These are phyloP conservation scores for Parambassis ranga DNA, from an alignment of 2,797 vertebrate species.

Conservation along the genomic window DNA sequence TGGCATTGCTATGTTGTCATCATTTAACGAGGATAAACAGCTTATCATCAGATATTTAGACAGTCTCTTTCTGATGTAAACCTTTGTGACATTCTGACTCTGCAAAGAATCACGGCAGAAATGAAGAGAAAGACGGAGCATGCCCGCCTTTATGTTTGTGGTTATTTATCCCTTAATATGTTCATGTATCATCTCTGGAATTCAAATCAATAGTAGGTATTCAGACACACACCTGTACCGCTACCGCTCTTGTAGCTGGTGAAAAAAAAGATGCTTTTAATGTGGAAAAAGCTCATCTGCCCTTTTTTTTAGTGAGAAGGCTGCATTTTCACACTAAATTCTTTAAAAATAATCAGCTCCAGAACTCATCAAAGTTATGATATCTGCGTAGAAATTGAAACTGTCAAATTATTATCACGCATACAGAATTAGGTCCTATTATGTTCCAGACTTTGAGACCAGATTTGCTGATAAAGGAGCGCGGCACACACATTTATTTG, in stretches of 20 bases:
- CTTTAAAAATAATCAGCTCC: constrained; percentile 44
- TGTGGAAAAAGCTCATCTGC: constrained; percentile 10
- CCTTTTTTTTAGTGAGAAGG: constrained; percentile 3
- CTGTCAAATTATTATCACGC: constrained; percentile 64
- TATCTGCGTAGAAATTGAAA: constrained; percentile 54
- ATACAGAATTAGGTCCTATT: constrained; percentile 51
- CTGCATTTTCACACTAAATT: constrained; percentile 41
- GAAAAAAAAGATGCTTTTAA: not conserved
- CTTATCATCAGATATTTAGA: constrained; percentile 78
- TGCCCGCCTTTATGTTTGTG: not conserved
- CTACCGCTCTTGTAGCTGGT: no score
- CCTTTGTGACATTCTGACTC: constrained; percentile 57
- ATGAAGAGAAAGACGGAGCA: not conserved
- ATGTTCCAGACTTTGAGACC: constrained; percentile 48
- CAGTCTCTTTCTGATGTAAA: constrained; percentile 68
- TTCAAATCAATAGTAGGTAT: not conserved
- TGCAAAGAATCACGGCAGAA: constrained; percentile 5
- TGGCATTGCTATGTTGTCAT: constrained; percentile 74
- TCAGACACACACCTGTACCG: not conserved
- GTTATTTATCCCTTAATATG: constrained; percentile 11
- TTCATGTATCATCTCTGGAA: not conserved
- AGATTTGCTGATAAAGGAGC: constrained; percentile 57
- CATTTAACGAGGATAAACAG: constrained; percentile 79
- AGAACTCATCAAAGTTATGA: constrained; percentile 56
- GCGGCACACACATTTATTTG: constrained; percentile 31